Base-by-base conservation (phyloP, 2,797 vertebrate genomes). In the Esox lucius region DNA sequence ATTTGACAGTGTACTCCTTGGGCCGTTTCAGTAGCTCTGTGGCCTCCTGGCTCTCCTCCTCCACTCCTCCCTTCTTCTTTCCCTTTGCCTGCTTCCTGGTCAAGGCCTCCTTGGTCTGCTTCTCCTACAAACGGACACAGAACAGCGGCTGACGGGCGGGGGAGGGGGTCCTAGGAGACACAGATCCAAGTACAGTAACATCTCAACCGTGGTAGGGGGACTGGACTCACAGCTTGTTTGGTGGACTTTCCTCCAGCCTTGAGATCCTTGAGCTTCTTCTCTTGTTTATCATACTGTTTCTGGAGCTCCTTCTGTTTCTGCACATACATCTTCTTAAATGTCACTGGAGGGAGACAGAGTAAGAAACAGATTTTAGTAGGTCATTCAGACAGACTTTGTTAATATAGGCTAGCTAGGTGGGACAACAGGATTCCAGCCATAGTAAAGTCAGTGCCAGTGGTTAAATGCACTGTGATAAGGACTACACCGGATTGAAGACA, bases 271-370 rank as follows among this genome's bases (percentile, higher is more conserved):
- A 97, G 93, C 75, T 96, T 97, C 85, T 97, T 97, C 86, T 98
- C 96, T 83, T 97, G 96, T 74, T 98, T 98, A 78, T 98, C 96
- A 0, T 96, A 98, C 80, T 96, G 96, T 73, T 97, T 98, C 78
- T 96, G 93, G 56, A 97, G 87, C 67, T 97, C 96, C 42, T 97
- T 98, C 89, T 98, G 97, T 83, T 98, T 98, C 82, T 98, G 97
- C 73, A 95, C 91, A 31, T 97, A 97, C 97, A 98, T 98, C 91
- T 98, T 98, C 93, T 98, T 98, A 81, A 98, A 98, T 0, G 96
- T 94, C 92, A 98, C 96, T 97, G 72, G 4, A 39, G 35, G 35
- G 35, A 77, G 0, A 73, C 48, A 33, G 39, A 17, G 13, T 31
- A 31, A 31, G 28, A 31, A 31, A 31, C 28, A 31, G 1, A 39